Base-by-base conservation (phyloP, 2,797 vertebrate genomes). In the Scomberomorus guttatus region DNA sequence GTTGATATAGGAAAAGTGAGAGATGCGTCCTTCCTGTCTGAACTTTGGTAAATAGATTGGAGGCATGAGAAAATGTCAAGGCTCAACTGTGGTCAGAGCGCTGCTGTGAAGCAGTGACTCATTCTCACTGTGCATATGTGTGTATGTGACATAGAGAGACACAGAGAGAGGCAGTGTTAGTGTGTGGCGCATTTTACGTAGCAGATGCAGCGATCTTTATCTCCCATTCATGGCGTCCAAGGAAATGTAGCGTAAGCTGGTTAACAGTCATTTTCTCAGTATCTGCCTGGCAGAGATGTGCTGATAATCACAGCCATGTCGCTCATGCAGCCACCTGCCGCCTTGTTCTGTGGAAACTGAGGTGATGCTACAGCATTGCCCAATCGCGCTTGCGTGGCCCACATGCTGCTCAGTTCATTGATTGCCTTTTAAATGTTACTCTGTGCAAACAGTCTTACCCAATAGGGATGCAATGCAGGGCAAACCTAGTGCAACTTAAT, bases 51-150 rank as follows among this genome's bases (percentile, higher is more conserved):
- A 95, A 96, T 94, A 94, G 96, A 95, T 58, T 94, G 95, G 95
- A 97, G 96, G 94, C 95, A 94, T 96, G 96, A 98, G 95, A 97
- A 91, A 97, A 98, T 96, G 96, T 95, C 92, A 96, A 94, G 93
- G 90, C 94, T 94, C 92, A 89, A 86, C 95, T 97, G 96, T 95
- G 96, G 97, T 96, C 94, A 93, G 81, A 93, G 79, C 75, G 88
- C 91, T 93, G 95, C 95, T 64, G 70, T 58, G 72, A 74, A 90
- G 87, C 91, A 91, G 95, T 96, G 94, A 96, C 93, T 95, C 93
- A 92, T 89, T 88, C 86, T 79, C 75, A 75, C 51, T 51, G 22
- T 72, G 50, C 25, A 24, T 87, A 52, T 66, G 75, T 50, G 65
- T 55, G 67, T 44, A 42, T 52, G 25, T 18, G 3, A 5, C 46